Evolutionary conservation across 1,140 invertebrate genomes (phyloP).

Genomic region (Lepidurus packardi): DNA sequence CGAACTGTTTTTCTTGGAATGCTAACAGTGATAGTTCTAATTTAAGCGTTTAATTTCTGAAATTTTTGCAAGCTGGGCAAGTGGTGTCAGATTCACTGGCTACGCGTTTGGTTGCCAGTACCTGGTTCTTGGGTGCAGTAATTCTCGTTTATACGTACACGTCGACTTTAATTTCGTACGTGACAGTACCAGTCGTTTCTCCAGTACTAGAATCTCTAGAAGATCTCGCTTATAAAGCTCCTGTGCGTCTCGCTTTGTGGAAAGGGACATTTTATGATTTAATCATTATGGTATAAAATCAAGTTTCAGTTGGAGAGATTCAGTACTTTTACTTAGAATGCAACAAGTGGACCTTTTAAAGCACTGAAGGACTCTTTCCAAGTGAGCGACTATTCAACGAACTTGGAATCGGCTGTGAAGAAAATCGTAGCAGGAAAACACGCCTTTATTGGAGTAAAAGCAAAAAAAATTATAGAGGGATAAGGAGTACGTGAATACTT

Average conservation of each 20-base stretch:
- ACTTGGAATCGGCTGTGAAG: neutral
- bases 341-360: slow-evolving; percentile 3
- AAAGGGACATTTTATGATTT: neutral
- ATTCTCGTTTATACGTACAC: slow-evolving; percentile 24
- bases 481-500: neutral
- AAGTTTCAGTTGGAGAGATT: neutral
- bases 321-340: neutral
- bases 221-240: slow-evolving; percentile 3
- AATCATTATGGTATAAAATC: neutral
- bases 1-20: neutral
- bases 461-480: neutral
- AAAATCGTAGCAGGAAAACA: neutral
- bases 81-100: neutral
- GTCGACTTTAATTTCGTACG: slow-evolving; percentile 25
- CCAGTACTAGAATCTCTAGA: neutral
- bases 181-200: slow-evolving; percentile 26
- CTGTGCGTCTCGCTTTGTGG: neutral
- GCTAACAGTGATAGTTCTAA: neutral
- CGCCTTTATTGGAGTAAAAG: neutral
- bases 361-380: slow-evolving; percentile 1
- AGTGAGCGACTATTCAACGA: neutral
- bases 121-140: slow-evolving; percentile 24
- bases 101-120: neutral
- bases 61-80: neutral
- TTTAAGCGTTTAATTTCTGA: neutral